Conservation (phyloP, 2,888 invertebrate genomes). For the Leuctra nigra region DNA sequence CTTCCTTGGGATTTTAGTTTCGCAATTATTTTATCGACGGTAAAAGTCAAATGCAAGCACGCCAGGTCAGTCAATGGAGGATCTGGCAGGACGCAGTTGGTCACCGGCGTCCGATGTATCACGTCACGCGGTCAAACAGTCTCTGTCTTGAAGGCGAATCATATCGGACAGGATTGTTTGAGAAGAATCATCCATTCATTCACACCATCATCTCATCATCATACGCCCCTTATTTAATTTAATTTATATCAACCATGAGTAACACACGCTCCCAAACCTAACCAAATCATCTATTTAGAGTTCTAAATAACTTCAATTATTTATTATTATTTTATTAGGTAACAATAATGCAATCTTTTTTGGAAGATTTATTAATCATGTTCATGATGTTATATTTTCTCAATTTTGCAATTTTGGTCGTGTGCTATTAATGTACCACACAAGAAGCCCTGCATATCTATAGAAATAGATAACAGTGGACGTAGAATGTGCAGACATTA, state of each 20-base stretch:
- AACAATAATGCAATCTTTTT: background rate
- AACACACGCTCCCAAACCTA: conserved; percentile 6
- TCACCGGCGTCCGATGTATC: too few species aligned
- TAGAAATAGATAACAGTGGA: too few species aligned
- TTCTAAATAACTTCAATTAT: conserved; percentile 6
- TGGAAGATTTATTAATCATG: too few species aligned
- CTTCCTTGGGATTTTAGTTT: background rate
- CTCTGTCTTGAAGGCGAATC: background rate
- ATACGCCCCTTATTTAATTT: conserved; percentile 13
- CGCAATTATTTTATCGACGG: background rate
- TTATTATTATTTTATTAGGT: background rate
- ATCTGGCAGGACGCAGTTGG: too few species aligned
- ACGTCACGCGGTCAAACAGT: too few species aligned
- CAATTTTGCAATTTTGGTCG: conserved; percentile 1
- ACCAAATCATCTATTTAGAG: conserved; percentile 15
- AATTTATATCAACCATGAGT: conserved; percentile 9
- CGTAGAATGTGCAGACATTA: too few species aligned
- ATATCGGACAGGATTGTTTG: background rate
- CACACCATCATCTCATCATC: conserved; percentile 8
- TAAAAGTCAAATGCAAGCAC: background rate
- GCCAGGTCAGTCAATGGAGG: background rate
- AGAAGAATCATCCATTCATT: conserved; percentile 1
- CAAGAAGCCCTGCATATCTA: too few species aligned
- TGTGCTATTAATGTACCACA: too few species aligned
- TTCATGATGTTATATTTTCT: too few species aligned